Conservation (phyloP, 1,140 invertebrate genomes). For the Bombus picipes region DNA sequence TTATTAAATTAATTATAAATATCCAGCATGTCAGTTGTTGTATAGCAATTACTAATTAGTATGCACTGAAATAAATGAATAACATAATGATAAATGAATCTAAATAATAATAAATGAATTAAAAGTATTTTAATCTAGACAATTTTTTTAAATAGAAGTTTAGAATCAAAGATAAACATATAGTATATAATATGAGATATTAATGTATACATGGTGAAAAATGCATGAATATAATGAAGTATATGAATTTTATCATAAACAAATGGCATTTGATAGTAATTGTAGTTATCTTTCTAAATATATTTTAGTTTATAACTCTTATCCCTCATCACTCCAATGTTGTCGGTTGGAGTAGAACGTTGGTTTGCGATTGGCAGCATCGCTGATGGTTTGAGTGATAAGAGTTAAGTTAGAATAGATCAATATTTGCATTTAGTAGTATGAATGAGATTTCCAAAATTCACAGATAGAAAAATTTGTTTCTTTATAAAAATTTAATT, state of each 20-base stretch:
- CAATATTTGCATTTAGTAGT: background rate
- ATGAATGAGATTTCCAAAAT: background rate
- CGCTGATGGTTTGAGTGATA: no score
- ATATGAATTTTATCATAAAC: background rate
- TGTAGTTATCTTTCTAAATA: slow-evolving; percentile 16
- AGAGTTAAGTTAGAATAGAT: slow-evolving; percentile 2
- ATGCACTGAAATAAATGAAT: slow-evolving; percentile 7
- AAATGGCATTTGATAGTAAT: background rate
- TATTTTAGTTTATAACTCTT: slow-evolving; percentile 6
- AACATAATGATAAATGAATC: background rate
- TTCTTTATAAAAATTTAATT: background rate
- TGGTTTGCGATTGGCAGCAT: no score
- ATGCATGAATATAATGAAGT: slow-evolving; percentile 9
- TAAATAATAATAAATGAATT: no score
- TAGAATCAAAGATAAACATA: background rate
- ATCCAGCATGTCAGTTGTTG: slow-evolving; percentile 31
- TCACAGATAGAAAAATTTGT: background rate
- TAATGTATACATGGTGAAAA: background rate
- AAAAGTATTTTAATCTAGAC: background rate
- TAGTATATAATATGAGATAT: background rate
- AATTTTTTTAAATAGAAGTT: background rate
- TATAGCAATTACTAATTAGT: slow-evolving; percentile 6
- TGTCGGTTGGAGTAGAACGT: no score
- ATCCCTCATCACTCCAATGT: no score
- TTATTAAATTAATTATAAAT: slow-evolving; percentile 18